Percentiles rank a stretch among this genome's conserved stretches.
Conservation (phyloP, 2,888 invertebrate genomes). For the Trachelus tabidus region DNA sequence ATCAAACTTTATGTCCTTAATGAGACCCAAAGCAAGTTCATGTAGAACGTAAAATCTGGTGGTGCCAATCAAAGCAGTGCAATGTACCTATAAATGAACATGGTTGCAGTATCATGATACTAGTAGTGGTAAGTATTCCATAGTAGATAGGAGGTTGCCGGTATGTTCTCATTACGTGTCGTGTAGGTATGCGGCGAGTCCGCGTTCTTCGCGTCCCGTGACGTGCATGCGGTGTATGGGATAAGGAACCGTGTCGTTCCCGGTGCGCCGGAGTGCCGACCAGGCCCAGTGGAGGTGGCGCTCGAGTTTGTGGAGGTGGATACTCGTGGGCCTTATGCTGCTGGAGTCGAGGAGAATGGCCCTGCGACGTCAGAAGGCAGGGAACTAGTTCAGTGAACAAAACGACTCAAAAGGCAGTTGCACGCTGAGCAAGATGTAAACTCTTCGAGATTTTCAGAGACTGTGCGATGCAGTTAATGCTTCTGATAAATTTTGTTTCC, state of each 20-base stretch:
- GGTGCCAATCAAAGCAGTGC: not conserved
- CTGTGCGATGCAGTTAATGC: not conserved
- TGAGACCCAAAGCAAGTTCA: not conserved
- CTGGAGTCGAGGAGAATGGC: constrained; percentile 31
- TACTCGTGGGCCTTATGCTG: constrained; percentile 33
- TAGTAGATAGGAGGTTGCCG: constrained; percentile 59
- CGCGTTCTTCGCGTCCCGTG: constrained; percentile 15
- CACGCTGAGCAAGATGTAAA: constrained; percentile 41
- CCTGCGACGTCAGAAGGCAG: constrained; percentile 47
- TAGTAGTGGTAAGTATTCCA: constrained; percentile 53
- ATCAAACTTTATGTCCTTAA: not conserved
- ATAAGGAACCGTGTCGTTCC: constrained; percentile 27
- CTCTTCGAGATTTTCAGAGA: not conserved
- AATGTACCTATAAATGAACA: not conserved
- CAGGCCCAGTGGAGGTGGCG: constrained; percentile 18
- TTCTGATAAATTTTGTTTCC: not conserved
- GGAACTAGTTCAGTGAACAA: constrained; percentile 66
- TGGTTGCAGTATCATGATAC: not conserved
- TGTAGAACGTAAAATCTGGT: not conserved
- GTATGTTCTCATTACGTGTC: constrained; percentile 66
- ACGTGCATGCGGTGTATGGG: constrained; percentile 25
- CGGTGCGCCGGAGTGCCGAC: not conserved
- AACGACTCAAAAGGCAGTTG: constrained; percentile 54
- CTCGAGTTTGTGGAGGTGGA: constrained; percentile 15
- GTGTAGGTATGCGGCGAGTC: constrained; percentile 59